phyloP scores from a whole-genome alignment of 2,888 invertebrate genomes.

The Lamellibrachia columna region DNA sequence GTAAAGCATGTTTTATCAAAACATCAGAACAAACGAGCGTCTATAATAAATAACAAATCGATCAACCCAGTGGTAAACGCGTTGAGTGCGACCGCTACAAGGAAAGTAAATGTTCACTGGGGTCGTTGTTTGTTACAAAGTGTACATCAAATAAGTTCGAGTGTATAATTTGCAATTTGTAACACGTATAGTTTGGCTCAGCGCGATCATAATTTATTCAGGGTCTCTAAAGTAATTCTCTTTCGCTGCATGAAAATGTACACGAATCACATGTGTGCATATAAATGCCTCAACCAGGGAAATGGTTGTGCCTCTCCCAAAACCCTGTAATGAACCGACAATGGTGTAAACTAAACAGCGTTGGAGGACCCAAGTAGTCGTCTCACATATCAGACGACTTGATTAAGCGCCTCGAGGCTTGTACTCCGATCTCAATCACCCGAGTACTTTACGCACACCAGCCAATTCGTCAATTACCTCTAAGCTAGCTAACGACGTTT shows the following conservation, averaged over 20 bases:
- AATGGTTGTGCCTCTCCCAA: not conserved
- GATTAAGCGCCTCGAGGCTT: not conserved
- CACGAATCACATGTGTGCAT: not conserved
- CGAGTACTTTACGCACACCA: not conserved
- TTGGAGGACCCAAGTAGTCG: not conserved
- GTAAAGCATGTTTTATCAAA: too few relatives aligned
- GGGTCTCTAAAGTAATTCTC: not conserved
- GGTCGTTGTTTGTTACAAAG: not conserved
- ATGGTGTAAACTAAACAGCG: not conserved
- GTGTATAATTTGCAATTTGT: not conserved
- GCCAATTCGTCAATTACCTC: not conserved
- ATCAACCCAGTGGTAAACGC: too few relatives aligned
- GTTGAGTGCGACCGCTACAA: not conserved
- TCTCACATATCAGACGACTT: not conserved
- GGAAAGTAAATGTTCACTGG: not conserved
- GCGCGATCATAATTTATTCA: not conserved
- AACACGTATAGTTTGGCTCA: not conserved
- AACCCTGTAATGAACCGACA: not conserved
- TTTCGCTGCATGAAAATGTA: not conserved
- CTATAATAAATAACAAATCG: too few relatives aligned
- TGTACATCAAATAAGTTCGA: not conserved
- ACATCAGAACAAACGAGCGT: too few relatives aligned
- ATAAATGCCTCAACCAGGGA: not conserved
- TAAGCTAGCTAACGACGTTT: conserved; percentile 16
- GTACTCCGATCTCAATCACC: not conserved